A percentile compares a stretch with the other conserved stretches of the same genome.
Evolutionary conservation across 2,888 invertebrate species (phyloP).

Genomic region (Nomada lathburiana): DNA sequence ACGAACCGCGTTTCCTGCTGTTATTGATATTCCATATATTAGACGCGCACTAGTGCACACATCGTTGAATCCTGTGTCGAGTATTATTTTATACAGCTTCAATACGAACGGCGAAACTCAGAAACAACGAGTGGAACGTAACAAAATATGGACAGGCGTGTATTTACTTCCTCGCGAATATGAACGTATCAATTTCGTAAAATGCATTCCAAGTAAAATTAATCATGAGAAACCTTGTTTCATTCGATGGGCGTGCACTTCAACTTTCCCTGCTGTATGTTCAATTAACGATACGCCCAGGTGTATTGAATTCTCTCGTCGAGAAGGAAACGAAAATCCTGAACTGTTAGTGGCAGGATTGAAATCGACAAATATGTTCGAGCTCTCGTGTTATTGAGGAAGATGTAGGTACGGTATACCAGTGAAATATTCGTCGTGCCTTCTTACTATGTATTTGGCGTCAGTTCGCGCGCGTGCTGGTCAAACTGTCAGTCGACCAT

Average conservation of each 20-base stretch:
- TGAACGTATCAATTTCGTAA: too few relatives aligned
- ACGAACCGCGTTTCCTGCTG: conserved; percentile 19
- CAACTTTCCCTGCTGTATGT: background rate
- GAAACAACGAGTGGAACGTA: too few relatives aligned
- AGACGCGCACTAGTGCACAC: background rate
- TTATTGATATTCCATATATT: conserved; percentile 2
- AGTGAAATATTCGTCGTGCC: background rate
- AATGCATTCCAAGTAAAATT: background rate
- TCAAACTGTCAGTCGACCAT: conserved; percentile 10
- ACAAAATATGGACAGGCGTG: too few relatives aligned
- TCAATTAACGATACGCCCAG: background rate
- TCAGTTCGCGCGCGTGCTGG: too few relatives aligned
- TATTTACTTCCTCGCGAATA: too few relatives aligned
- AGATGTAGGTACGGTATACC: background rate
- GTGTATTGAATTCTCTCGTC: background rate
- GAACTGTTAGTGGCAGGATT: background rate
- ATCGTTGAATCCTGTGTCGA: background rate
- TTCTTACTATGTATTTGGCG: background rate
- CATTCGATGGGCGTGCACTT: background rate
- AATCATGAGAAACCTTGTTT: background rate
- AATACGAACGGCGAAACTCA: too few relatives aligned
- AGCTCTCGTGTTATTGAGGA: background rate
- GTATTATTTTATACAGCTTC: too few relatives aligned
- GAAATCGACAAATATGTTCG: background rate
- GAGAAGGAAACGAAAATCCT: background rate